Percentiles rank a stretch among this genome's conserved stretches.
These are phyloP conservation scores for Channa striata DNA, from an alignment of 2,797 vertebrate genomes.

Conservation along the genomic window DNA sequence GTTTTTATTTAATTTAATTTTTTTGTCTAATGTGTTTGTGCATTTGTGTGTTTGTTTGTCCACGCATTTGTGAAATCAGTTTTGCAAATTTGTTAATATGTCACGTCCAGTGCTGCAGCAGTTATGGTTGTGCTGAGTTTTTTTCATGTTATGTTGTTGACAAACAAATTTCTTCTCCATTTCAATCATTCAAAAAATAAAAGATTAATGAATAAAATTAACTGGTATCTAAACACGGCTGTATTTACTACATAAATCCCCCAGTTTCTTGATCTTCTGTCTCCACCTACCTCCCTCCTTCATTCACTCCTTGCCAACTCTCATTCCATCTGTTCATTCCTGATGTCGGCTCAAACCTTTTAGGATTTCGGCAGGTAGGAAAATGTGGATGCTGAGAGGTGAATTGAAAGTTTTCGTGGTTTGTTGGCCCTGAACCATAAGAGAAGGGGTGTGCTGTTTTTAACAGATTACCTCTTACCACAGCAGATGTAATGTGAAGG, in stretches of 20 bases:
- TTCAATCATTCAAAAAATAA: constrained; percentile 4
- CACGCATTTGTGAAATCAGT: constrained; percentile 36
- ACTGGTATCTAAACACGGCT: constrained; percentile 33
- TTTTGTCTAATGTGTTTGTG: constrained; percentile 65
- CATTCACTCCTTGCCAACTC: constrained; percentile 19
- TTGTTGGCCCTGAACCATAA: constrained; percentile 17
- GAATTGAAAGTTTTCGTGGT: constrained; percentile 17
- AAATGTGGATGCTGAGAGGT: constrained; percentile 28
- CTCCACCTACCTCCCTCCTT: constrained; percentile 19
- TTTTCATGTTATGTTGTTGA: constrained; percentile 4
- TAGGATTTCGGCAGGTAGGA: constrained; percentile 48
- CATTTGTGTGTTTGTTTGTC: constrained; percentile 53
- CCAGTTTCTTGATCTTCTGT: constrained; percentile 26
- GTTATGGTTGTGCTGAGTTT: constrained; percentile 2
- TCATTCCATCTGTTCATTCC: constrained; percentile 62
- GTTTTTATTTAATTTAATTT: too few relatives aligned
- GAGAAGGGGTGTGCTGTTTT: not conserved
- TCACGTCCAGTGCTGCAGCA: constrained; percentile 28
- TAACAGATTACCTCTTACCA: not conserved
- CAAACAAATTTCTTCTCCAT: not conserved
- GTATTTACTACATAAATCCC: constrained; percentile 40
- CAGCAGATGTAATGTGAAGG: constrained; percentile 7
- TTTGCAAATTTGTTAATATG: constrained; percentile 13
- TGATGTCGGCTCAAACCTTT: constrained; percentile 49
- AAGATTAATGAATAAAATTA: constrained; percentile 21